These are phyloP conservation scores for Eidolon helvum DNA, from an alignment of 2,113 vertebrate genomes.

Conservation along the genomic window DNA sequence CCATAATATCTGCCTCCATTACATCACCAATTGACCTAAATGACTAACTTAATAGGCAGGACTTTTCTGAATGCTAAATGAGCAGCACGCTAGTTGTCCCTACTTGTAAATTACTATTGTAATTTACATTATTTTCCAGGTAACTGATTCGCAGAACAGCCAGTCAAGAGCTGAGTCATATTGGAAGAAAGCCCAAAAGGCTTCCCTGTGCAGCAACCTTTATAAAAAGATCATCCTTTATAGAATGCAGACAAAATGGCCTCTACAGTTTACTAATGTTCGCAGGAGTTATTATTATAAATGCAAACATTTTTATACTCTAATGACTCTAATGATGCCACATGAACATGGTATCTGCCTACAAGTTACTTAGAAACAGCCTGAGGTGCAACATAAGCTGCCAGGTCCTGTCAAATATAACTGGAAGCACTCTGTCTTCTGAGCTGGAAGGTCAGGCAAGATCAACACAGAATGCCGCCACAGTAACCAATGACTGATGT, in stretches of 20 bases:
- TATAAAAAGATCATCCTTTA: conserved; percentile 50
- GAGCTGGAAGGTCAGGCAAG: background rate
- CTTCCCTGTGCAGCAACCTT: conserved; percentile 50
- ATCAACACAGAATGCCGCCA: background rate
- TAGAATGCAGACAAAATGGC: conserved; percentile 45
- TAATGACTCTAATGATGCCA: background rate
- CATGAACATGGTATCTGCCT: background rate
- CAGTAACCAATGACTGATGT: background rate
- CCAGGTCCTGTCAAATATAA: background rate
- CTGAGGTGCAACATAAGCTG: background rate
- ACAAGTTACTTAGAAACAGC: background rate
- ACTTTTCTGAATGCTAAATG: background rate
- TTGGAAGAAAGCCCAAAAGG: conserved; percentile 55
- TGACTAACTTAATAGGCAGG: background rate
- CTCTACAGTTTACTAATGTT: conserved; percentile 33
- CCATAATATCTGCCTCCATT: background rate
- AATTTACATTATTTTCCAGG: conserved; percentile 70
- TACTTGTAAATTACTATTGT: conserved; percentile 45
- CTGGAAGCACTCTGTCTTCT: background rate
- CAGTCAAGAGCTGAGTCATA: conserved; percentile 71
- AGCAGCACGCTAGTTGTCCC: background rate
- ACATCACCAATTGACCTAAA: background rate
- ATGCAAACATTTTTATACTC: conserved; percentile 22
- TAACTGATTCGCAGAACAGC: conserved; percentile 55
- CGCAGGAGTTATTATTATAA: conserved; percentile 24